Conservation (phyloP, 2,888 invertebrate genomes). For the Prosopocoilus inquinatus region DNA sequence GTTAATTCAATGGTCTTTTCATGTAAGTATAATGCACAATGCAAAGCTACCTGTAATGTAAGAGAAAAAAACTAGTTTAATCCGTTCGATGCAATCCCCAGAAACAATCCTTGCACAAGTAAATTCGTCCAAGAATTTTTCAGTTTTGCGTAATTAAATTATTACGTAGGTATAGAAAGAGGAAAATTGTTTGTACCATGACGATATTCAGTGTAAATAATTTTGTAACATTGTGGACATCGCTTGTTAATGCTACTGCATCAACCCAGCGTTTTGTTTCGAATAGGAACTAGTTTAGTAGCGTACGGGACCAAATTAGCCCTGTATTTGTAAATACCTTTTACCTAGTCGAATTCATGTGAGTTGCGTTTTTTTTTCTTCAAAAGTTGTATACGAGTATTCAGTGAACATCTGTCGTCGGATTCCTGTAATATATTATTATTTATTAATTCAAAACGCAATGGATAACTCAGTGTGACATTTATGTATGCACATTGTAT, state of each 20-base stretch:
- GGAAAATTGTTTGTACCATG: not conserved
- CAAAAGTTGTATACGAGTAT: too few species aligned
- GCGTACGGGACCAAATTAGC: slow-evolving; percentile 17
- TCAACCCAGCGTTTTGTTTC: not conserved
- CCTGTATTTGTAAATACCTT: slow-evolving; percentile 9
- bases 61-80: not conserved
- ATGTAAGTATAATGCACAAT: too few species aligned
- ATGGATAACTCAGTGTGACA: too few species aligned
- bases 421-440: too few species aligned
- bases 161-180: not conserved
- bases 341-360: too few species aligned
- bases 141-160: not conserved
- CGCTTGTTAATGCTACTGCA: not conserved
- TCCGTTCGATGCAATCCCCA: not conserved
- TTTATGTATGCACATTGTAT: too few species aligned
- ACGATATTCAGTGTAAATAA: not conserved
- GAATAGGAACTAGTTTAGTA: slow-evolving; percentile 4
- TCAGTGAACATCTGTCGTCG: too few species aligned
- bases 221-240: not conserved
- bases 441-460: too few species aligned
- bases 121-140: slow-evolving; percentile 7
- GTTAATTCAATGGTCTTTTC: too few species aligned
- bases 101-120: slow-evolving; percentile 5
- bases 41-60: too few species aligned
- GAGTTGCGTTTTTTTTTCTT: too few species aligned